Percentiles rank a stretch among this genome's conserved stretches.
Conservation (phyloP, 2,888 invertebrate species). For the Cephus pygmeus region DNA sequence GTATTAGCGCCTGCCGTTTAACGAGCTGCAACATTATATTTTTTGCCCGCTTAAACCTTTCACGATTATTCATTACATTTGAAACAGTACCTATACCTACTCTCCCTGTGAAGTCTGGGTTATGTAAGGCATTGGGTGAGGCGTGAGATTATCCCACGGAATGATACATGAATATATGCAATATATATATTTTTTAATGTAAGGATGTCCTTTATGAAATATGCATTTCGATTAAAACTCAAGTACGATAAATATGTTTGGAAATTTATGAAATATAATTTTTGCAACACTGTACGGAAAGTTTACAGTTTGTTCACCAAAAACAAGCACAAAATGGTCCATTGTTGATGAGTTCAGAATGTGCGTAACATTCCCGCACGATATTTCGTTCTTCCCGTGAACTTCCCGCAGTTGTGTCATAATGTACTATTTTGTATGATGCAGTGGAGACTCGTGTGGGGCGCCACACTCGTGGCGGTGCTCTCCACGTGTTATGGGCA, state of each 20-base stretch:
- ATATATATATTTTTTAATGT: constrained; percentile 7
- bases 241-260: neutral
- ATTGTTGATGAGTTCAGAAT: too few species aligned
- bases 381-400: too few species aligned
- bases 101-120: constrained; percentile 22
- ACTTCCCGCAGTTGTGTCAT: too few species aligned
- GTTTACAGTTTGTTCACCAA: too few species aligned
- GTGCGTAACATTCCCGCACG: too few species aligned
- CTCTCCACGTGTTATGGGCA: constrained; percentile 53
- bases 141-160: constrained; percentile 57
- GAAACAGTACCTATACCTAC: constrained; percentile 5
- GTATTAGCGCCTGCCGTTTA: constrained; percentile 4
- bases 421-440: constrained; percentile 26
- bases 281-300: neutral
- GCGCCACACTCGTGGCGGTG: constrained; percentile 56
- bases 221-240: neutral
- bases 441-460: constrained; percentile 57
- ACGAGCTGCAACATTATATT: constrained; percentile 1
- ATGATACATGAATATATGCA: constrained; percentile 21
- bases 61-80: constrained; percentile 44
- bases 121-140: constrained; percentile 52
- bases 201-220: neutral
- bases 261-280: neutral
- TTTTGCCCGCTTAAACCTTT: constrained; percentile 47
- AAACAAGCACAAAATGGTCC: too few species aligned